phyloP scores from a whole-genome alignment of 2,888 invertebrate species.

The Conops quadrifasciatus region DNA sequence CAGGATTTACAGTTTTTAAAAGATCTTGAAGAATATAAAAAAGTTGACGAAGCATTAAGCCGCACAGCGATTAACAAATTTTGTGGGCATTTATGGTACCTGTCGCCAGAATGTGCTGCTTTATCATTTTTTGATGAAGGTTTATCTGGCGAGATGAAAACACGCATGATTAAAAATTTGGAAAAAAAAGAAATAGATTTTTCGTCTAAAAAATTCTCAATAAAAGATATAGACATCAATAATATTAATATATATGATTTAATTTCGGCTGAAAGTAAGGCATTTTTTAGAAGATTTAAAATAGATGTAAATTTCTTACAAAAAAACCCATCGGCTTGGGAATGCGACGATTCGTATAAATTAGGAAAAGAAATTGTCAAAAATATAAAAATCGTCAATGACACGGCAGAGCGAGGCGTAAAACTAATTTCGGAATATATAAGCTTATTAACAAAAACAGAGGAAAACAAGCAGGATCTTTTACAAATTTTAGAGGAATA shows the following conservation, averaged over 20 bases:
- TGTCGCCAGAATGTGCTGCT: not conserved
- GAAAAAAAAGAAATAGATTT: not conserved
- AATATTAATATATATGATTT: too few relatives aligned
- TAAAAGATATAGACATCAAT: not conserved
- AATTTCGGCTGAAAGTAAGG: not conserved
- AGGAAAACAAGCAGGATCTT: not conserved
- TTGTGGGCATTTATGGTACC: too few relatives aligned
- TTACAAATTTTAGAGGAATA: not conserved
- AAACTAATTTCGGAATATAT: too few relatives aligned
- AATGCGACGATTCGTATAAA: not conserved
- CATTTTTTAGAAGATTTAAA: not conserved
- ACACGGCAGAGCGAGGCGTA: too few relatives aligned
- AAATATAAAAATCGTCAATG: too few relatives aligned
- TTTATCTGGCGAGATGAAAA: not conserved
- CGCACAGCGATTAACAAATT: too few relatives aligned
- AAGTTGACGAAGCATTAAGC: too few relatives aligned
- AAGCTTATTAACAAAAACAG: not conserved
- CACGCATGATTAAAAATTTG: not conserved
- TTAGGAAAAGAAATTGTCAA: not conserved
- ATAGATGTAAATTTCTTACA: not conserved
- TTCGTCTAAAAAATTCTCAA: not conserved
- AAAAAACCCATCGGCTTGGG: not conserved
- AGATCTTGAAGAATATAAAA: too few relatives aligned
- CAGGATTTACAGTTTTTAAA: too few relatives aligned
- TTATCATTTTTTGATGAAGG: not conserved